Evolutionary conservation across 2,797 vertebrate species (phyloP).

Genomic region (Coracias cyanogaster): DNA sequence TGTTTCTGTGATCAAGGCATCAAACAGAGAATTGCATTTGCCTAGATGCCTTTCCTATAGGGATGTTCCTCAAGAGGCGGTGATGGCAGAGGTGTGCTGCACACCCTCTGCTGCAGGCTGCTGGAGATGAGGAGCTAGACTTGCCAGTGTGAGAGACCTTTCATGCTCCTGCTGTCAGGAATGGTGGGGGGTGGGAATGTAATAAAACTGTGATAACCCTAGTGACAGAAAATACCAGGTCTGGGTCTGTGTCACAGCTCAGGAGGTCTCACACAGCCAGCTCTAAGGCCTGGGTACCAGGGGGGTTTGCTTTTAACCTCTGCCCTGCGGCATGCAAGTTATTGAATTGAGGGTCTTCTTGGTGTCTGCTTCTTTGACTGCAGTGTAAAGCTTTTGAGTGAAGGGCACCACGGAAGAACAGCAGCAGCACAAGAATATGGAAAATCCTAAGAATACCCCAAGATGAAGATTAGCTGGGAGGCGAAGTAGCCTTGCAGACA

Average conservation of each 20-base stretch:
- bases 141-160: not conserved
- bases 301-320: not conserved
- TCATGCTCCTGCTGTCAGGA: not conserved
- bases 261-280: not conserved
- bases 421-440: not conserved
- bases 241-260: not conserved
- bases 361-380: not conserved
- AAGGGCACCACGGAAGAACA: not conserved
- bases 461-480: not conserved
- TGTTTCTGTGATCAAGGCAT: not conserved
- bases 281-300: not conserved
- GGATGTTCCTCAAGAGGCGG: not conserved
- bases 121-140: not conserved
- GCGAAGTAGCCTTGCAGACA: not conserved
- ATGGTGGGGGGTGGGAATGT: fast-evolving
- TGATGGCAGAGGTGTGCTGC: not conserved
- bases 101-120: not conserved
- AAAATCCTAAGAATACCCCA: not conserved
- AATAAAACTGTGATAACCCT: not conserved
- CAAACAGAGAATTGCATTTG: not conserved
- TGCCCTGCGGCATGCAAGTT: not conserved
- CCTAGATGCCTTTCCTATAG: not conserved
- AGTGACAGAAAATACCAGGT: not conserved
- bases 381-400: not conserved
- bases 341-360: not conserved